Evolutionary conservation across 2,797 vertebrate species (phyloP).

Genomic region (Rhinella marina): DNA sequence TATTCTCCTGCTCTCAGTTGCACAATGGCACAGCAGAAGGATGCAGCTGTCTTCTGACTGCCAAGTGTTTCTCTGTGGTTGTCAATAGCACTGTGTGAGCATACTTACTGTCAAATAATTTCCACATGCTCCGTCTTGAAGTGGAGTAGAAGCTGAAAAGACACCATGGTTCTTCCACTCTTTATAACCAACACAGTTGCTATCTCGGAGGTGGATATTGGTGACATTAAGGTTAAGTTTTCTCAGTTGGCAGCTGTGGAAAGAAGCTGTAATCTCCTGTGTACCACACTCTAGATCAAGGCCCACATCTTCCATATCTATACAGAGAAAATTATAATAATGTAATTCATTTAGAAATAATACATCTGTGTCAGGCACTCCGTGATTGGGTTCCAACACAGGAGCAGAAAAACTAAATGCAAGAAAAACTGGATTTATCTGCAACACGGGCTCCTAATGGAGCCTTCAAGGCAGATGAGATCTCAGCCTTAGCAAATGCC

Average conservation of each 20-base stretch:
- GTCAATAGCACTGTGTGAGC: background rate
- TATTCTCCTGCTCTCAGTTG: background rate
- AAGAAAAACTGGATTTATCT: too few species aligned
- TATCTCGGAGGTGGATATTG: constrained; percentile 51
- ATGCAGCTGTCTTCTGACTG: background rate
- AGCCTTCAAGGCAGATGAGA: too few species aligned
- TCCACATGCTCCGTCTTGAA: constrained; percentile 55
- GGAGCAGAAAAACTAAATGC: too few species aligned
- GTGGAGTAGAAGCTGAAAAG: constrained; percentile 60
- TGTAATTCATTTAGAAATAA: background rate
- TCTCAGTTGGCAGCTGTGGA: constrained; percentile 61
- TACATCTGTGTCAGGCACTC: too few species aligned
- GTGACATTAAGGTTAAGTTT: constrained; percentile 57
- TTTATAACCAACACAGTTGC: constrained; percentile 49
- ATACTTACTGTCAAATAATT: constrained; percentile 54
- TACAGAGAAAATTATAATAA: background rate
- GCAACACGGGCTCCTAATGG: too few species aligned
- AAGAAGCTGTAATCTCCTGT: constrained; percentile 64
- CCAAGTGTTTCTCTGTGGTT: background rate
- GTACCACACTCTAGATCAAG: constrained; percentile 58
- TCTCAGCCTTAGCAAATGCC: background rate
- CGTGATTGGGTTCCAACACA: too few species aligned
- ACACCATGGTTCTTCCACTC: constrained; percentile 39
- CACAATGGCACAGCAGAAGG: background rate
- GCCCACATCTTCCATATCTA: constrained; percentile 59